Evolutionary conservation across 2,888 invertebrate genomes (phyloP), one percentile per base, ranked within the genome.

Genomic region (Callosobruchus maculatus): DNA sequence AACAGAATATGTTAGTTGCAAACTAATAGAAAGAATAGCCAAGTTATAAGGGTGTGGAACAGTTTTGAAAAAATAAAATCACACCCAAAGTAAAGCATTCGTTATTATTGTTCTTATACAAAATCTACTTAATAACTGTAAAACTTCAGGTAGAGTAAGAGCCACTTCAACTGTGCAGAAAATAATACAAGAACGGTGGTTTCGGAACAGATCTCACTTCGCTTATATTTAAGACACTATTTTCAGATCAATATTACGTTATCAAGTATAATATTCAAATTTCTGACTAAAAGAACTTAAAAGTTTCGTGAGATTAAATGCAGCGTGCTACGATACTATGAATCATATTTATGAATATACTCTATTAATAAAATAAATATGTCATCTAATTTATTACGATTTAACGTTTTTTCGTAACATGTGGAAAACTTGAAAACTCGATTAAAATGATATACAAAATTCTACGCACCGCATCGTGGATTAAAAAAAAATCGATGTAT

Each of bases 321-420:
- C 49, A 49, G 13, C 18, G 13, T 49, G 49, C 49, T 49, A 30
- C 30, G 30, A 30, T 30, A 30, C 30, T 30, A 30, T 5, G 30
- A 30, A 5, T 30, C 30, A 30, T 30, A 49, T 49, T 49, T 49
- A 13, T 49, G 49, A 49, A 49, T 49, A 49, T 49, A 81, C 80
- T 82, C 80, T 82, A 81, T 80, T 81, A 81, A 79, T 82, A 82
- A 82, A 82, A 82, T 82, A 82, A 82, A 82, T 82, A 82, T 79
- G 80, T 79, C 75, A 77, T 80, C 80, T 80, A 78, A 72, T 80
- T 79, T 77, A 79, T 78, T 81, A 49, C 13, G 49, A 49, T 49
- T 49, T 18, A 49, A 49, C 49, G 49, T 49, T 49, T 49, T 26
- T 77, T 75, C 71, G 76, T 26, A 78, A 77, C 70, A 76, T 72